Conservation (phyloP, 2,888 invertebrate genomes). For the Bugula neritina region DNA sequence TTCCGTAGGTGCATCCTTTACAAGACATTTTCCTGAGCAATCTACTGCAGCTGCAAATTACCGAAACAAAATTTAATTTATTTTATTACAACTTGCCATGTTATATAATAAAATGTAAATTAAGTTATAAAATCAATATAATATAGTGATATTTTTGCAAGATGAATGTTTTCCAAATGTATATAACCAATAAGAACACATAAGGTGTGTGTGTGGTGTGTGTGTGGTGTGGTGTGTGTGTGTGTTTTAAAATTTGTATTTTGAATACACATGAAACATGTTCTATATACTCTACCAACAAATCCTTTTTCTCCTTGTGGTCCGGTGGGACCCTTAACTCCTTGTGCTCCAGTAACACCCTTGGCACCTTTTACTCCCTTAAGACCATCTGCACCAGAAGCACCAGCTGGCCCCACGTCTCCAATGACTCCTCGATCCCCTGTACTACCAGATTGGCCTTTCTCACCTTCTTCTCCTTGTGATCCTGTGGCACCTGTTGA, state of each 20-base stretch:
- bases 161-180: no score
- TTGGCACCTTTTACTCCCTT: neutral
- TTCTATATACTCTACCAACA: neutral
- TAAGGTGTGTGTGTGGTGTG: no score
- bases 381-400: neutral
- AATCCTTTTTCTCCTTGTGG: neutral
- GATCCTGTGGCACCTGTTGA: conserved; percentile 1
- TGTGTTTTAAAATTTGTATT: neutral
- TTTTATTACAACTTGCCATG: neutral
- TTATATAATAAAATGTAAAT: neutral
- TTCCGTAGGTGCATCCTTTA: neutral
- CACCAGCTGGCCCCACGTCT: neutral
- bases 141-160: no score
- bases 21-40: neutral
- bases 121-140: no score
- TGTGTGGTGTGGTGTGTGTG: no score
- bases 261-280: neutral
- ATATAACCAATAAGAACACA: no score
- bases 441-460: neutral
- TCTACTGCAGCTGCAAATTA: neutral
- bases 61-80: neutral
- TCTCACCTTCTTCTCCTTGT: neutral
- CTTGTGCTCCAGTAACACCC: neutral
- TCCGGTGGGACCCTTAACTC: neutral
- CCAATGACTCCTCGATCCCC: neutral